Base-by-base conservation (phyloP, 2,113 vertebrate species). In the Gavialis gangeticus region DNA sequence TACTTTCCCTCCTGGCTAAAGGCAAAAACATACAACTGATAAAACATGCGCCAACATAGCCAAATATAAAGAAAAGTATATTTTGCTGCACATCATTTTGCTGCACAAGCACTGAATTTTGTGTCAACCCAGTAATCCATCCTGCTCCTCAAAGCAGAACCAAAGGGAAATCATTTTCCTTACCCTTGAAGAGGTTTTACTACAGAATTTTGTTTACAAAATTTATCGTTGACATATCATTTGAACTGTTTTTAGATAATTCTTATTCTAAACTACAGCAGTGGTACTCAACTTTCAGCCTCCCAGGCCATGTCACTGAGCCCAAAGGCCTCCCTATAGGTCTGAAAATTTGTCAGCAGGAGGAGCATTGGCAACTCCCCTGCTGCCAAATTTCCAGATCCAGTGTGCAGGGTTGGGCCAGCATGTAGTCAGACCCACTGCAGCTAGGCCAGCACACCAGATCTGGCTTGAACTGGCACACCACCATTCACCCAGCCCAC, bases 201-300 rank as follows among this genome's bases (percentile, higher is more conserved):
- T 81, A 78, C 1, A 87, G 28, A 22, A 77, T 62, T 12, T 27
- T 84, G 12, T 91, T 89, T 79, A 73, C 34, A 37, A 93, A 94
- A 46, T 57, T 83, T 37, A 64, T 83, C 82, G 82, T 64, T 19
- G n/a, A 76, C 18, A 79, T 0, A 1, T 82, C 82, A 7, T 73
- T 82, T 5, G 69, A 80, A 77, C 34, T 84, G 81, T 30, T 97
- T 95, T 89, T 84, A 59, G 84, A 79, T 78, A 34, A 24, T 2
- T 7, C 46, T 77, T 82, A 19, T 56, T 92, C 92, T 94, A 46
- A 46, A 9, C 46, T 46, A 46, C 46, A 46, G 46, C 46, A 46
- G 46, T 46, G 46, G 46, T 46, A 46, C 9, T 46, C 46, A 46
- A 46, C 46, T 7, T 46, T 9, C 6, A 9, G 46, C 46, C 46